These are phyloP conservation scores for Rhopalosiphum padi DNA, from an alignment of 1,140 invertebrate species.

Conservation along the genomic window DNA sequence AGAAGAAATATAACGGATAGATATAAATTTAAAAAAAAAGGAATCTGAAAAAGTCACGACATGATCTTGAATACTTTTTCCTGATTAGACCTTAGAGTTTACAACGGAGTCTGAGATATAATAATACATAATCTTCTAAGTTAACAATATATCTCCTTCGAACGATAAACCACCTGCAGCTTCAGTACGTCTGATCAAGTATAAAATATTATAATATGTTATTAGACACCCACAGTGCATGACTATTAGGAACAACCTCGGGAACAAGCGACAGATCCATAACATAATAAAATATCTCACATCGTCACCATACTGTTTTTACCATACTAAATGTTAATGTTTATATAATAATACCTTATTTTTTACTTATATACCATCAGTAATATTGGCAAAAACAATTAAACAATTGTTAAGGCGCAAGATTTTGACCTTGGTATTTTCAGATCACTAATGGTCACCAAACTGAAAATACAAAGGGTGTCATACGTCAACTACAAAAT, in stretches of 20 bases:
- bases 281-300: background rate
- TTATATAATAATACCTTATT: background rate
- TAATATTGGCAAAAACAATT: background rate
- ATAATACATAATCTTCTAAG: background rate
- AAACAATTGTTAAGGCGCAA: background rate
- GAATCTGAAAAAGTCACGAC: background rate
- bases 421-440: background rate
- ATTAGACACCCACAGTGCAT: background rate
- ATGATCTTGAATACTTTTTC: background rate
- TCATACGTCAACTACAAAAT: background rate
- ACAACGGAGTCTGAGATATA: background rate
- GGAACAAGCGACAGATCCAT: background rate
- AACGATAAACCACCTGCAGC: slow-evolving; percentile 17
- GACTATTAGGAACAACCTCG: background rate
- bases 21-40: background rate
- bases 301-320: background rate
- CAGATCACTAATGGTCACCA: background rate
- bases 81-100: background rate
- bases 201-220: background rate
- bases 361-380: background rate
- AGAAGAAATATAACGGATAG: background rate
- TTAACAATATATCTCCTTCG: background rate
- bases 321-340: background rate
- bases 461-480: background rate
- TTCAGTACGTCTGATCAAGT: background rate